A percentile compares a stretch with the other conserved stretches of the same genome.
These are phyloP conservation scores for Apogon hyalosoma DNA, from an alignment of 2,797 vertebrate genomes.

Conservation along the genomic window DNA sequence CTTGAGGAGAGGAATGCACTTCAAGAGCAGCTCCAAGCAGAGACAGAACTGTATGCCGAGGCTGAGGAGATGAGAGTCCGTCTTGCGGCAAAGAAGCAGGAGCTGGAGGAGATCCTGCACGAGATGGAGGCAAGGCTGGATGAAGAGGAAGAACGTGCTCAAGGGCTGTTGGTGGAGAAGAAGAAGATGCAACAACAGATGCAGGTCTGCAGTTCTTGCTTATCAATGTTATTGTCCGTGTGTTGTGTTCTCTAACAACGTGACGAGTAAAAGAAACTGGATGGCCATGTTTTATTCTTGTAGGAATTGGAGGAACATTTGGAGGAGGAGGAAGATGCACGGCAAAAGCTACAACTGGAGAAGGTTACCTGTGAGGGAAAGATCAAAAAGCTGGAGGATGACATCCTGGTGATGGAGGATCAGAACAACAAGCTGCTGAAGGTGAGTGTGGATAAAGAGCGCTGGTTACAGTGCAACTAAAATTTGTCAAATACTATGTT, in stretches of 20 bases:
- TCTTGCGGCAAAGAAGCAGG: slow-evolving; percentile 93
- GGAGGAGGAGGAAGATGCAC: slow-evolving; percentile 94
- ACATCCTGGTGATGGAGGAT: slow-evolving; percentile 94
- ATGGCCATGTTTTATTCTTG: background rate
- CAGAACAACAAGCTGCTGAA: slow-evolving; percentile 95
- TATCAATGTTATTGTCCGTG: background rate
- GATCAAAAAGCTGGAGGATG: slow-evolving; percentile 97
- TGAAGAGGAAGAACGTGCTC: slow-evolving; percentile 94
- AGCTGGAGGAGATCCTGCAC: slow-evolving; percentile 96
- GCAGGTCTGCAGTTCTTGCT: slow-evolving; percentile 82
- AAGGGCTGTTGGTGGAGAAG: slow-evolving; percentile 90
- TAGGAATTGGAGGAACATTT: slow-evolving; percentile 96
- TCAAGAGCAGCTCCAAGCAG: slow-evolving; percentile 96
- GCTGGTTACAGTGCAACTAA: background rate
- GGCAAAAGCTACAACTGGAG: slow-evolving; percentile 95
- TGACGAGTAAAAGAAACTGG: background rate
- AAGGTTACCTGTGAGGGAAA: slow-evolving; percentile 95
- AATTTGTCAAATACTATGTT: background rate
- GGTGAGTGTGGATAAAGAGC: slow-evolving; percentile 70
- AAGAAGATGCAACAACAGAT: slow-evolving; percentile 98
- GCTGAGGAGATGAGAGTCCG: slow-evolving; percentile 97
- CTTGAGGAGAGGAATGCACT: slow-evolving; percentile 92
- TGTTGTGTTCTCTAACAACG: background rate
- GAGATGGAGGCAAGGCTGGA: slow-evolving; percentile 97
- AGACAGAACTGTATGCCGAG: slow-evolving; percentile 94